A percentile compares a stretch with the other conserved stretches of the same genome.
phyloP scores from a whole-genome alignment of 2,113 vertebrate genomes.

The Bothrops jararaca region DNA sequence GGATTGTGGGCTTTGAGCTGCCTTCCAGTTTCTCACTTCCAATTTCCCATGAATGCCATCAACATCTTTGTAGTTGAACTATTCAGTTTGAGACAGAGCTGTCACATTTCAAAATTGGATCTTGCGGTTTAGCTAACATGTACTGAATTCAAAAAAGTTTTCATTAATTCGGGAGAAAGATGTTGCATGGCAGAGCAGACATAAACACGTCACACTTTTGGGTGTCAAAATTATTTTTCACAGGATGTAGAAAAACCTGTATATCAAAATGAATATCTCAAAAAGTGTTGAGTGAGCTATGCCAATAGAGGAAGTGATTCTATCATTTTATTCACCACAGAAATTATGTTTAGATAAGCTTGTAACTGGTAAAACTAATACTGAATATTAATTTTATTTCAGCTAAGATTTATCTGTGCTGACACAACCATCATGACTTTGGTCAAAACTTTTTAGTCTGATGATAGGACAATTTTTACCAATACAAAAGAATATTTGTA shows the following conservation, averaged over 20 bases:
- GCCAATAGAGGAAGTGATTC: not conserved
- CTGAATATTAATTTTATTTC: not conserved
- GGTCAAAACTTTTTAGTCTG: not conserved
- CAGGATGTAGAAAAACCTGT: not conserved
- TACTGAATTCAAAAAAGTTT: not conserved
- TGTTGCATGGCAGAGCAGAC: not conserved
- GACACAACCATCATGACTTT: not conserved
- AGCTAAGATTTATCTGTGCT: not conserved
- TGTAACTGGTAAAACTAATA: not conserved
- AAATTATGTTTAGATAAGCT: not conserved
- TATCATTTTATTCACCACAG: not conserved
- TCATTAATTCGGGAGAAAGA: not conserved
- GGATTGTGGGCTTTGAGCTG: not conserved
- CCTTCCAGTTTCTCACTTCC: not conserved
- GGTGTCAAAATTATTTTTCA: not conserved
- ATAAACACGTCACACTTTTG: not conserved
- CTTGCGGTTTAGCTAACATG: not conserved
- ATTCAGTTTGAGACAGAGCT: not conserved
- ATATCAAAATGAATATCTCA: not conserved
- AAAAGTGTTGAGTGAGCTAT: not conserved
- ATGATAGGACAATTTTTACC: not conserved
- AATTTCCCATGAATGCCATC: not conserved
- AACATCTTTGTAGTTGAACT: not conserved
- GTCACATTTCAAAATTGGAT: slow-evolving; percentile 7
- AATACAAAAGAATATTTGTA: not conserved